phyloP scores from a whole-genome alignment of 2,888 invertebrate species.

The Spialia ferax region DNA sequence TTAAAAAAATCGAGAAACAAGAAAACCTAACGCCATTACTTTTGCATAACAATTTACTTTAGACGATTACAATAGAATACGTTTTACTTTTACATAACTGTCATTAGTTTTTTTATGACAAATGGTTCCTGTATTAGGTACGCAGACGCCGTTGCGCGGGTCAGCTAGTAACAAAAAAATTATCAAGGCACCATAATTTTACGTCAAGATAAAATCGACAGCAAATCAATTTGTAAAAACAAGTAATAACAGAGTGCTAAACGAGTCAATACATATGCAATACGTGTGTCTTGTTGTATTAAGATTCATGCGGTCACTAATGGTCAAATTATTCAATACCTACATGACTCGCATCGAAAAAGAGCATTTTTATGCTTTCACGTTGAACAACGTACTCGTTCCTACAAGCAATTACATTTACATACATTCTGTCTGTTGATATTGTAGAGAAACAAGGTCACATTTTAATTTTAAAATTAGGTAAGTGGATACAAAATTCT shows the following conservation, averaged over 20 bases:
- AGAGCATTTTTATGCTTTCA: slow-evolving; percentile 35
- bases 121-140: too few species aligned
- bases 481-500: too few species aligned
- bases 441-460: slow-evolving; percentile 3
- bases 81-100: too few species aligned
- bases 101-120: too few species aligned
- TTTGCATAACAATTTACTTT: too few species aligned
- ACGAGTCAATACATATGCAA: slow-evolving; percentile 32
- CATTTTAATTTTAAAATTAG: background rate
- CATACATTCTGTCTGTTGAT: background rate
- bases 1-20: too few species aligned
- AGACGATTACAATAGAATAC: too few species aligned
- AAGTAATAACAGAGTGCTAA: slow-evolving; percentile 35
- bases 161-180: too few species aligned
- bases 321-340: slow-evolving; percentile 38
- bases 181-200: slow-evolving; percentile 6
- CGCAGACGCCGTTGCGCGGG: too few species aligned
- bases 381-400: too few species aligned
- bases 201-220: slow-evolving; percentile 20
- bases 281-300: slow-evolving; percentile 23
- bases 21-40: too few species aligned
- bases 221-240: slow-evolving; percentile 25
- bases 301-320: slow-evolving; percentile 35
- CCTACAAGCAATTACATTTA: slow-evolving; percentile 11
- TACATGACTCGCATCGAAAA: slow-evolving; percentile 34